Conservation (phyloP, 1,140 invertebrate species). For the Formica exsecta region DNA sequence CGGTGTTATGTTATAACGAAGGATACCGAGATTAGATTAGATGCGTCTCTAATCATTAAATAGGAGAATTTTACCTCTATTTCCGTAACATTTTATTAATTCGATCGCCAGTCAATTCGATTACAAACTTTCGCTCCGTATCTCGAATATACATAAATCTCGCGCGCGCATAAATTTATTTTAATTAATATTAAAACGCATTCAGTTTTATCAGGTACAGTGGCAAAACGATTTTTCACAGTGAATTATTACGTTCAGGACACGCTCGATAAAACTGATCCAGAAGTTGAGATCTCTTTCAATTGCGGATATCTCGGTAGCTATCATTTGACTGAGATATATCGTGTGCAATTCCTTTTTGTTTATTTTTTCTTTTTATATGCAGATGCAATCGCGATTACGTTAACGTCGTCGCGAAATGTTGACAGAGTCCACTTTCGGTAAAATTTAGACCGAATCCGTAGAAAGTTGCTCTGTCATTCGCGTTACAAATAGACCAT, state of each 20-base stretch:
- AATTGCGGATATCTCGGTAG: no score
- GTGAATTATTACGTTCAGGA: background rate
- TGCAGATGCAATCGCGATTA: background rate
- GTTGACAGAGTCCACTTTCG: slow-evolving; percentile 12
- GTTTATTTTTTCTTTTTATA: background rate
- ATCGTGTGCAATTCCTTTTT: background rate
- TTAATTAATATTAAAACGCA: background rate
- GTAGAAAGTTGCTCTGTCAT: slow-evolving; percentile 44
- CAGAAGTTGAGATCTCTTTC: background rate
- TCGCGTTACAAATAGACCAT: slow-evolving; percentile 30
- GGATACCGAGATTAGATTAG: background rate
- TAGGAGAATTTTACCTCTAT: background rate
- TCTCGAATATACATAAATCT: slow-evolving; percentile 24
- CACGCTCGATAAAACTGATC: background rate
- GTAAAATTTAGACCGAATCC: slow-evolving; percentile 31
- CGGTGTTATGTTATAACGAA: background rate
- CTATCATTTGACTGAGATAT: background rate
- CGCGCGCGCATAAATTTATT: slow-evolving; percentile 17
- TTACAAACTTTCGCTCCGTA: slow-evolving; percentile 39
- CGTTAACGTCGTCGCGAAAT: background rate
- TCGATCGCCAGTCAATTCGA: background rate
- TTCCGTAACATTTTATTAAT: slow-evolving; percentile 58
- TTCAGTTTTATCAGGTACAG: background rate
- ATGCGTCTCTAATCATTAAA: background rate
- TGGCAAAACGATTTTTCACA: background rate